Percentiles rank a stretch among this genome's conserved stretches.
Evolutionary conservation across 2,113 vertebrate species (phyloP).

Genomic region (Spilogale gracilis): DNA sequence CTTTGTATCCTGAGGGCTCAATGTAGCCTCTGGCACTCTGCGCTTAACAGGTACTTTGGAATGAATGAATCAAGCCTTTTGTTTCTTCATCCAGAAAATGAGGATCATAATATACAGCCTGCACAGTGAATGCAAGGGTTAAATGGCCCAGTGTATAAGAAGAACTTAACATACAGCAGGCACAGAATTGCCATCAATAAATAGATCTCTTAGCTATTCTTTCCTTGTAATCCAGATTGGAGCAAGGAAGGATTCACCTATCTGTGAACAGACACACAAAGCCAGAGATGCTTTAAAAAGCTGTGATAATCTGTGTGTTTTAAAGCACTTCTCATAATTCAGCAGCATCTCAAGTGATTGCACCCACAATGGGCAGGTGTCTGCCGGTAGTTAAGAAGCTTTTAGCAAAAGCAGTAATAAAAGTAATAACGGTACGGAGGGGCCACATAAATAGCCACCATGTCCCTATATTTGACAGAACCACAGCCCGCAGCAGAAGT

Average conservation of each 20-base stretch:
- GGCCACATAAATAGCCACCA: conserved; percentile 56
- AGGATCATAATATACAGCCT: not conserved
- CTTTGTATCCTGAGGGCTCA: not conserved
- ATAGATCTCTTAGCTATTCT: conserved; percentile 41
- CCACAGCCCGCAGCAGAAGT: conserved; percentile 50
- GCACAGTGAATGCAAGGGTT: not conserved
- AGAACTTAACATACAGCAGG: not conserved
- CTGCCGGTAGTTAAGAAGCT: conserved; percentile 79
- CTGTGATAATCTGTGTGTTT: conserved; percentile 72
- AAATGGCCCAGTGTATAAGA: conserved; percentile 9
- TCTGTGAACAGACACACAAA: conserved; percentile 48
- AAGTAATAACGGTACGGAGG: conserved; percentile 72
- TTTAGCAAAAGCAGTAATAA: conserved; percentile 80
- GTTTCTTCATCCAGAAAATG: conserved; percentile 60
- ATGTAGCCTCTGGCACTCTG: not conserved
- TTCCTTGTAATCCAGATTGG: not conserved
- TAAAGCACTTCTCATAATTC: conserved; percentile 81
- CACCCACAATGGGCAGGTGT: conserved; percentile 81
- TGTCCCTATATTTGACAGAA: conserved; percentile 36
- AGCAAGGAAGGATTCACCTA: not conserved
- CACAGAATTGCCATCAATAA: not conserved
- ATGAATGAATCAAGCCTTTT: not conserved
- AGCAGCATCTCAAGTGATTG: conserved; percentile 79
- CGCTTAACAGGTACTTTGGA: not conserved
- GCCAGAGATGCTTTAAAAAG: conserved; percentile 56